Base-by-base conservation (phyloP, 2,797 vertebrate genomes). In the Sebastes glaucus region DNA sequence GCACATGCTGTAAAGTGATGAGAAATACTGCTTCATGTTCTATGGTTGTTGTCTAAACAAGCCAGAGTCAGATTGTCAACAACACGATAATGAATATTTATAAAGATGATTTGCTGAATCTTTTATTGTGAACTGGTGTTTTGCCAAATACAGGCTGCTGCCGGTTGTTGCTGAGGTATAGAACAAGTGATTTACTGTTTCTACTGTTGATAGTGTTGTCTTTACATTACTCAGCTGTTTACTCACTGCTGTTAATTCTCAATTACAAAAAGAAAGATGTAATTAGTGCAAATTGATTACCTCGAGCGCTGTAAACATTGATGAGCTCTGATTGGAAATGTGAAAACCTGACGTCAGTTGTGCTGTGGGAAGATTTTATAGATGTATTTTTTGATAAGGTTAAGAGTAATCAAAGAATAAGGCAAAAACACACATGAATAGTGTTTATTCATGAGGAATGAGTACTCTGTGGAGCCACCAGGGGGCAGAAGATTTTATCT, bases 401-500 rank as follows among this genome's bases (percentile, higher is more conserved):
- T 25, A 20, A 7, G 9, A 70, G 6, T 20, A 2, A 25, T 13
- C 2, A 11, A 27, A 64, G 16, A 65, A 32, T 1, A 14, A 33
- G 32, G 32, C 32, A 33, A 33, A 33, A 8, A 18, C 14, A 11
- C 18, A 11, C 0, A 13, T 11, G 2, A 46, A 56, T 46, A 28
- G 27, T 3, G 10, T 13, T 3, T 61, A 4, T 22, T 57, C 22
- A 46, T 33, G 2, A 74, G 7, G 18, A 67, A 8, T 20, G 0
- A 53, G 4, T 81, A 14, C 66, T 64, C 11, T 6, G 32, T 74
- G 23, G 1, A 66, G 69, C 92, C 93, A 93, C 74, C 65, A 95
- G 93, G 82, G 84, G 90, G 88, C 89, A 92, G 87, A 59, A 18
- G 6, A 72, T n/a, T 16, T 25, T 4, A 38, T 70, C 42, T n/a